phyloP scores from a whole-genome alignment of 1,140 invertebrate species.

The Mycetomoellerius zeteki region DNA sequence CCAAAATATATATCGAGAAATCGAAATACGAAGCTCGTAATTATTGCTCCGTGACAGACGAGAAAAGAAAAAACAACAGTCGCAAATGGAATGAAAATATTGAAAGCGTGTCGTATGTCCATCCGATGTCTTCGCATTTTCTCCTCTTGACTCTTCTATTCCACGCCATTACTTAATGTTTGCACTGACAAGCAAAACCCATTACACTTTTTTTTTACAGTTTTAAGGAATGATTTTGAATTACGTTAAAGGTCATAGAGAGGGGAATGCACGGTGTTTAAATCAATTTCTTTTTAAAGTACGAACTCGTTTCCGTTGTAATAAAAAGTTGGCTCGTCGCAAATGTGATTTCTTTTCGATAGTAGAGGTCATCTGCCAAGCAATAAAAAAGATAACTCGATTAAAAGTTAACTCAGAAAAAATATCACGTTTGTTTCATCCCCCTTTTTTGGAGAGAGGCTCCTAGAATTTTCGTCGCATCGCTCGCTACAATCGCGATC shows the following conservation, averaged over 20 bases:
- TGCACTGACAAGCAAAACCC: slow-evolving; percentile 3
- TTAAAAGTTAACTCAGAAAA: neutral
- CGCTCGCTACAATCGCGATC: neutral
- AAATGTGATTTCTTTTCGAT: neutral
- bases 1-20: neutral
- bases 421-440: neutral
- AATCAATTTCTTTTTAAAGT: slow-evolving; percentile 34
- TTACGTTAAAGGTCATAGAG: neutral
- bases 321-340: neutral
- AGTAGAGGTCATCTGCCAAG: neutral
- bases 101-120: neutral
- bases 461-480: neutral
- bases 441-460: neutral
- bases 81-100: neutral
- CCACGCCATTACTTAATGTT: neutral
- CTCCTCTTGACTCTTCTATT: neutral
- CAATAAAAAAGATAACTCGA: neutral
- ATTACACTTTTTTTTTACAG: slow-evolving; percentile 34
- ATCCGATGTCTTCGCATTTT: neutral
- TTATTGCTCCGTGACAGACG: neutral
- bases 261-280: neutral
- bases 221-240: neutral
- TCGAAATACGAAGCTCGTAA: neutral
- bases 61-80: no score
- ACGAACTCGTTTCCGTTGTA: neutral